Evolutionary conservation across 1,140 invertebrate genomes (phyloP).

Genomic region (Apocrypta bakeri): DNA sequence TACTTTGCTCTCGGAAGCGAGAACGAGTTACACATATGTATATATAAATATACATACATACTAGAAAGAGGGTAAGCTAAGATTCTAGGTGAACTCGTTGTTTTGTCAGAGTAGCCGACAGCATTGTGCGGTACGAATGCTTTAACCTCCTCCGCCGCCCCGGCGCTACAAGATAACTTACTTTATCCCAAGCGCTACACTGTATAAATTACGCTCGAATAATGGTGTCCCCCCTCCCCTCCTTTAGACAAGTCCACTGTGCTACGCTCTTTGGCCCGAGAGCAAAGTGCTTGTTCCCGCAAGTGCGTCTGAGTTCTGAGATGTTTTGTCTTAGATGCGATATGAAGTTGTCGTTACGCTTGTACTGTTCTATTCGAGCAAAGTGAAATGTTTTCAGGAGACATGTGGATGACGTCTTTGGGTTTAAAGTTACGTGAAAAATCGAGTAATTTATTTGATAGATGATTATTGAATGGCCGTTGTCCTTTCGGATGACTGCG

Average conservation of each 20-base stretch:
- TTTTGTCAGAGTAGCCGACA: constrained; percentile 54
- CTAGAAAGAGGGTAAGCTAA: constrained; percentile 40
- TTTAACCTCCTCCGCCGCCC: constrained; percentile 20
- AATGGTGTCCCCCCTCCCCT: constrained; percentile 60
- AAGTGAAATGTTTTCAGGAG: neutral
- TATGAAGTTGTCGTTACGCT: neutral
- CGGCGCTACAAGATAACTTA: constrained; percentile 62
- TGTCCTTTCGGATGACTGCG: no score
- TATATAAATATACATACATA: neutral
- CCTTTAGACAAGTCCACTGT: no score
- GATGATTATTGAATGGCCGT: no score
- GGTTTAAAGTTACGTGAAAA: no score
- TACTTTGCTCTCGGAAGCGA: neutral
- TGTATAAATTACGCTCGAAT: constrained; percentile 66
- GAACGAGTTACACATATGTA: neutral
- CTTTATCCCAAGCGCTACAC: constrained; percentile 57
- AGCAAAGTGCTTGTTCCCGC: constrained; percentile 43
- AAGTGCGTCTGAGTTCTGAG: neutral
- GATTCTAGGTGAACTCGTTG: constrained; percentile 51
- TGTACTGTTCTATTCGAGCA: neutral
- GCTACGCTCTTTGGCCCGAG: constrained; percentile 29
- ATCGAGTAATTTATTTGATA: no score
- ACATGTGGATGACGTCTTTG: no score
- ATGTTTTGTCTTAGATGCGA: neutral
- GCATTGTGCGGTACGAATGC: constrained; percentile 55